Conservation (phyloP, 2,797 vertebrate genomes). For the Gymnothorax javanicus region DNA sequence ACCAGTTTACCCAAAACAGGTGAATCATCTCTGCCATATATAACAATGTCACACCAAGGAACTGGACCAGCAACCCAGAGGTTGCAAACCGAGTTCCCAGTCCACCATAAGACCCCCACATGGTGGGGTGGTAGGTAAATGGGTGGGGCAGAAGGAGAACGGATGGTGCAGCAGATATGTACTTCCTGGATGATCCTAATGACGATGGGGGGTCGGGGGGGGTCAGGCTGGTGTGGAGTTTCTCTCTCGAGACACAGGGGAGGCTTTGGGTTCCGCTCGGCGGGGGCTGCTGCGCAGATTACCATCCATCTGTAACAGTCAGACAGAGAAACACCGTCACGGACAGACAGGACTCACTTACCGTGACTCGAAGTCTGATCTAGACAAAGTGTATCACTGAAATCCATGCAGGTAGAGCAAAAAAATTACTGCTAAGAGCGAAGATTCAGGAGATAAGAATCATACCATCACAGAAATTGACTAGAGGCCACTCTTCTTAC, state of each 20-base stretch:
- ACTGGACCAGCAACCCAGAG: not conserved
- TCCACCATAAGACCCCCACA: not conserved
- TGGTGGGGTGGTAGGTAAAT: not conserved
- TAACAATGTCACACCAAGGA: not conserved
- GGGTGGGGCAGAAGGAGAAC: not conserved
- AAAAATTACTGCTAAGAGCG: too few relatives aligned
- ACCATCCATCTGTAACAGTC: slow-evolving; percentile 89
- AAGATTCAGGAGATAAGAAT: not conserved
- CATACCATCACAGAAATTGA: not conserved
- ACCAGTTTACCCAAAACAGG: not conserved
- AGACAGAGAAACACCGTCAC: slow-evolving; percentile 47
- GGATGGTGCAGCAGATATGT: not conserved
- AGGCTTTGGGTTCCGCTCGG: slow-evolving; percentile 79
- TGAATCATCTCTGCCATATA: not conserved
- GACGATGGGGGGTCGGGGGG: slow-evolving; percentile 47
- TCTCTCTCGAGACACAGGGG: slow-evolving; percentile 68
- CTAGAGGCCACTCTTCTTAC: not conserved
- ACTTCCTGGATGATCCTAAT: slow-evolving; percentile 1
- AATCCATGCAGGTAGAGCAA: not conserved
- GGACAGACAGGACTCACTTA: slow-evolving; percentile 39
- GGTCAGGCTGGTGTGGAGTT: slow-evolving; percentile 72
- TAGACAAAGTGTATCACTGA: not conserved
- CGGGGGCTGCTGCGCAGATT: slow-evolving; percentile 95
- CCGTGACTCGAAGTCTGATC: not conserved
- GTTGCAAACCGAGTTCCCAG: not conserved